A percentile compares a stretch with the other conserved stretches of the same genome.
Evolutionary conservation across 2,888 invertebrate species (phyloP).

Genomic region (Caradrina kadenii): DNA sequence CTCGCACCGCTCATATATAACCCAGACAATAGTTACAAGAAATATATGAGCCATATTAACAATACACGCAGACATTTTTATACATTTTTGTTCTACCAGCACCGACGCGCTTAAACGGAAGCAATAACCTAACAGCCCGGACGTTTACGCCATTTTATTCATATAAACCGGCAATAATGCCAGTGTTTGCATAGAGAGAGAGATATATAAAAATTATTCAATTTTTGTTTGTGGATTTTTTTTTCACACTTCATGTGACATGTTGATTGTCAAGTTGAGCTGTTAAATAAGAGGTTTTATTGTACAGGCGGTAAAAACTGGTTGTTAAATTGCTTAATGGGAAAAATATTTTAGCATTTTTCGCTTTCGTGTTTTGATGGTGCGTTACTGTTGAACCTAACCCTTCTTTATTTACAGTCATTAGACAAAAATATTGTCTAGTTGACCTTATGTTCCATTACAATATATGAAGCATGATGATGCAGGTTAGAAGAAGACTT

Average conservation of each 20-base stretch:
- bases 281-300: conserved; percentile 44
- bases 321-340: conserved; percentile 25
- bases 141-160: conserved; percentile 72
- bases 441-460: no score
- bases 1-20: conserved; percentile 63
- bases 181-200: conserved; percentile 69
- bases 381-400: conserved; percentile 29
- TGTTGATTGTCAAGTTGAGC: conserved; percentile 52
- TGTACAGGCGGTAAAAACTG: conserved; percentile 31
- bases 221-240: conserved; percentile 64
- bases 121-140: conserved; percentile 76
- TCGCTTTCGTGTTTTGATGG: conserved; percentile 24
- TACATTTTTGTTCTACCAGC: conserved; percentile 65
- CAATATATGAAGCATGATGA: no score
- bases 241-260: conserved; percentile 54
- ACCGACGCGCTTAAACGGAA: conserved; percentile 72
- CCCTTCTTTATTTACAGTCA: background rate
- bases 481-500: no score
- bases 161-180: conserved; percentile 73
- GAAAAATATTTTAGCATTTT: conserved; percentile 15
- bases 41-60: conserved; percentile 73
- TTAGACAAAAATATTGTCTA: background rate
- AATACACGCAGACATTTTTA: conserved; percentile 71
- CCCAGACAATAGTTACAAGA: conserved; percentile 72
- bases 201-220: conserved; percentile 70